Base-by-base conservation (phyloP, 2,797 vertebrate species). In the Mormyrus hasselquistii region DNA sequence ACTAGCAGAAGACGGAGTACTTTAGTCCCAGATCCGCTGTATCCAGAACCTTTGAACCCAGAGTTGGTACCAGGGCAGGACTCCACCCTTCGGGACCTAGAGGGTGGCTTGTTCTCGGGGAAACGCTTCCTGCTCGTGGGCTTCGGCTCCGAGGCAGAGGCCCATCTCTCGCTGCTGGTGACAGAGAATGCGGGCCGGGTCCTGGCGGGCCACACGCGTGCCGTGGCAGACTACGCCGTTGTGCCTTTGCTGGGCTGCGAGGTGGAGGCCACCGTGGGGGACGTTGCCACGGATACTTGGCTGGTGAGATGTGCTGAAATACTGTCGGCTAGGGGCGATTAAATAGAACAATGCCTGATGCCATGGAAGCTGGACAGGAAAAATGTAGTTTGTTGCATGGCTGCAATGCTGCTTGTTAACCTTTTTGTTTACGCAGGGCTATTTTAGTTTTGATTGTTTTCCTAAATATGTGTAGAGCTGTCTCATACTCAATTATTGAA, bases 261-360 rank as follows among this genome's bases (percentile, higher is more conserved):
- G 0, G 97, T 99, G 90, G 96, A 97, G 90, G 94, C 95, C 22
- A 97, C 98, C 2, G 98, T 99, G 90, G 97, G 97, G 10, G 98
- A 99, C n/a, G 97, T 99, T 12, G 98, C 97, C 89, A 99, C 99
- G 22, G 98, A 99, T 50, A 97, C 97, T 0, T 99, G 99, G 99
- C 97, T 99, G 98, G 99, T 99, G 95, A 96, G 98, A 89, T 47
- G 7, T 19, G 76, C 7, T 22, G 76, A 47, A 82, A 47, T 82
- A 7, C 41, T 4, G 19, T 16, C 2, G 0, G 16, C 73, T 44
- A n/a, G 38, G 38, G 73, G 16, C 85, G 86, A 62, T 4, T n/a
- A 52, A 50, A 49, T 53, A 53, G 8, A 50, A 86, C 12, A 29
- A 25, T 38, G 3, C 0, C 25, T 73, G 65, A 73, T 50, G 1